phyloP scores from a whole-genome alignment of 2,888 invertebrate genomes.

The Empis livida region DNA sequence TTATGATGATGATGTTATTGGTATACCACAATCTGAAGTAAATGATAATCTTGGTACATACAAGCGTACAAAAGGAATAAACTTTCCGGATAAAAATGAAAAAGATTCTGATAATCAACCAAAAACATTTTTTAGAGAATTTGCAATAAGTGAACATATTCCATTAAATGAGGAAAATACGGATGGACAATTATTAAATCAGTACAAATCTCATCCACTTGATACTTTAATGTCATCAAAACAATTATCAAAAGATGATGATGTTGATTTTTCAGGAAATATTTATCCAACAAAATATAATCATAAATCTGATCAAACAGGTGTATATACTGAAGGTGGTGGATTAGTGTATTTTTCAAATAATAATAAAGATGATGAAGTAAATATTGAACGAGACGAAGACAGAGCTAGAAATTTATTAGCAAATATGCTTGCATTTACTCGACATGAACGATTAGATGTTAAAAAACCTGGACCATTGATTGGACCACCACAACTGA shows the following conservation, averaged over 20 bases:
- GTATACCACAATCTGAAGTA: slow-evolving; percentile 14
- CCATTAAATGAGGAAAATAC: slow-evolving; percentile 1
- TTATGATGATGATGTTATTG: slow-evolving; percentile 16
- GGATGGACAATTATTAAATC: neutral
- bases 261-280: slow-evolving; percentile 12
- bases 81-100: slow-evolving; percentile 10
- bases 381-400: slow-evolving; percentile 28
- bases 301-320: slow-evolving; percentile 15
- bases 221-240: slow-evolving; percentile 15
- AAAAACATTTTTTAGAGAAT: slow-evolving; percentile 34
- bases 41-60: slow-evolving; percentile 25
- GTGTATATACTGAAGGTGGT: slow-evolving; percentile 50
- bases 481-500: slow-evolving; percentile 32
- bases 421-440: slow-evolving; percentile 62
- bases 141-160: slow-evolving; percentile 33
- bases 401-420: slow-evolving; percentile 45
- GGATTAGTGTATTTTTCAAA: slow-evolving; percentile 42
- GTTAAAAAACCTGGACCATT: slow-evolving; percentile 92
- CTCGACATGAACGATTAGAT: slow-evolving; percentile 77
- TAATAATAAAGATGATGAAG: slow-evolving; percentile 9
- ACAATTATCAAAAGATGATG: neutral
- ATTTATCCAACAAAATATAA: slow-evolving; percentile 17
- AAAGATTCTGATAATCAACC: slow-evolving; percentile 18
- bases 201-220: slow-evolving; percentile 4
- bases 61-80: slow-evolving; percentile 6